Percentiles rank a stretch among this genome's conserved stretches.
Evolutionary conservation across 2,797 vertebrate genomes (phyloP).

Genomic region (Momotus momota): DNA sequence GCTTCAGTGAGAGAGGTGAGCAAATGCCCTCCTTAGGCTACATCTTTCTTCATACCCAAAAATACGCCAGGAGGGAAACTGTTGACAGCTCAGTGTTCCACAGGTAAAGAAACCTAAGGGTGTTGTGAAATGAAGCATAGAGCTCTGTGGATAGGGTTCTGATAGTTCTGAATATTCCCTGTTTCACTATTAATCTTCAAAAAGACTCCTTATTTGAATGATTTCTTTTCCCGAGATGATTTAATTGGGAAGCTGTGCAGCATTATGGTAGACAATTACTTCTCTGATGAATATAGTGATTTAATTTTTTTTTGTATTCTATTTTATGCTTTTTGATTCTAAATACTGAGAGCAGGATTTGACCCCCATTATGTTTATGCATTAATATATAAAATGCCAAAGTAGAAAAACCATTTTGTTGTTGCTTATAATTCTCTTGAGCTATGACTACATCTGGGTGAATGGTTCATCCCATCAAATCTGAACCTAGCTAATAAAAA

Average conservation of each 20-base stretch:
- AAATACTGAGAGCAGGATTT: not conserved
- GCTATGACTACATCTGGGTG: slow-evolving; percentile 50
- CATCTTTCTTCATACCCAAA: not conserved
- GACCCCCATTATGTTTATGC: not conserved
- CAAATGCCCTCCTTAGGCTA: not conserved
- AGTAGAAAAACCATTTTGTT: not conserved
- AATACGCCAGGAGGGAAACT: not conserved
- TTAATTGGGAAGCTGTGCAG: not conserved
- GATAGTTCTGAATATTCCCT: not conserved
- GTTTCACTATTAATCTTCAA: not conserved
- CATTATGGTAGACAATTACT: not conserved
- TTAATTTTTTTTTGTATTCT: not conserved
- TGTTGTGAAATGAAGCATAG: not conserved
- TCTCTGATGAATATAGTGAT: not conserved
- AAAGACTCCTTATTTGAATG: not conserved
- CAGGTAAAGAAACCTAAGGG: not conserved
- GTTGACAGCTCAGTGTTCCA: accelerated
- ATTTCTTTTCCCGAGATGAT: not conserved
- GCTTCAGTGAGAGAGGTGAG: not conserved
- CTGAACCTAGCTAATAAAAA: slow-evolving; percentile 73
- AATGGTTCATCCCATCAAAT: slow-evolving; percentile 69
- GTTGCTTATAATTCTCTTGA: slow-evolving; percentile 25
- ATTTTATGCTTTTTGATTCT: not conserved
- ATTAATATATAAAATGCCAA: not conserved
- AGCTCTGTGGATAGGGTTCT: not conserved